Percentiles rank a stretch among this genome's conserved stretches.
phyloP scores from a whole-genome alignment of 2,113 vertebrate genomes.

The Zosterops pallidus region DNA sequence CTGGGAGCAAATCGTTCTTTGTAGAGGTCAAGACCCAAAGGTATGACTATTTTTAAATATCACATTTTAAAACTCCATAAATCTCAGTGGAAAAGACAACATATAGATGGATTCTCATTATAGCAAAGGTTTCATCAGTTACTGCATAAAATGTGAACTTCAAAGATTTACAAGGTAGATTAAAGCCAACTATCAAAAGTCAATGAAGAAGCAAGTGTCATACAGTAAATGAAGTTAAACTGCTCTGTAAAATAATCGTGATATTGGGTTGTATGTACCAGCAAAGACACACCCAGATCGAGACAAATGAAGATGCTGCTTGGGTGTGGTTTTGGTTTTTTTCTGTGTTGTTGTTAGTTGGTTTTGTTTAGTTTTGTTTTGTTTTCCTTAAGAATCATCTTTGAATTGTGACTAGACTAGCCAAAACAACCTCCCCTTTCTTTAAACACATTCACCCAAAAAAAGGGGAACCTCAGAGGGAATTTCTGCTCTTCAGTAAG shows the following conservation, averaged over 20 bases:
- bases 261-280: not conserved
- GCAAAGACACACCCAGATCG: not conserved
- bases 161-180: not conserved
- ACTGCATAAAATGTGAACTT: not conserved
- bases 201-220: not conserved
- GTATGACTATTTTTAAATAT: not conserved
- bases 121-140: not conserved
- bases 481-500: not conserved
- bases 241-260: not conserved
- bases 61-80: not conserved
- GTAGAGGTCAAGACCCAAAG: not conserved
- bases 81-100: not conserved
- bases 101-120: not conserved
- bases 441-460: not conserved
- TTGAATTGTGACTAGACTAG: not conserved
- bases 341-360: not conserved
- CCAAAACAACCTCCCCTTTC: not conserved
- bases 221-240: not conserved
- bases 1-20: not conserved
- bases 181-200: not conserved
- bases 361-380: not conserved
- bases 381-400: not conserved
- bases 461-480: fast-evolving
- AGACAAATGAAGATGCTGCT: not conserved
- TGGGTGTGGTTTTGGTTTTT: not conserved